Evolutionary conservation across 2,113 vertebrate genomes (phyloP).

Genomic region (Ailuropoda melanoleuca): DNA sequence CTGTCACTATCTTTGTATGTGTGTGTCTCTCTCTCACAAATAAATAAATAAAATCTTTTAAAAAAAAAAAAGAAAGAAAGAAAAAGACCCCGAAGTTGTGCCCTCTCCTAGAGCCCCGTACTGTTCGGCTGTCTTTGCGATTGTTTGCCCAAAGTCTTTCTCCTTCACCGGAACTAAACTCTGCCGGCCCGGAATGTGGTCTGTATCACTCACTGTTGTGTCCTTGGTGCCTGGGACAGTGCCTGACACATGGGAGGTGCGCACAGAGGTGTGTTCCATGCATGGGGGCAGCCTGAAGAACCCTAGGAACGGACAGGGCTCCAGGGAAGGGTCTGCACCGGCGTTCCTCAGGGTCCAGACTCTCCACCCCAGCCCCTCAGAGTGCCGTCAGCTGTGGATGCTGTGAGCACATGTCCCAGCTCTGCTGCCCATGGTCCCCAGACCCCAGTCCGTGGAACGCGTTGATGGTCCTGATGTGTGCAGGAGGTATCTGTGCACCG

Average conservation of each 20-base stretch:
- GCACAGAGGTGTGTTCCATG: not conserved
- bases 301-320: too few species aligned
- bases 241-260: not conserved
- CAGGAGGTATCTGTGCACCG: not conserved
- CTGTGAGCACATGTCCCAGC: not conserved
- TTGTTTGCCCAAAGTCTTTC: not conserved
- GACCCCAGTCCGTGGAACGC: not conserved
- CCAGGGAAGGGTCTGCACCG: fast-evolving
- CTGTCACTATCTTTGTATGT: too few species aligned
- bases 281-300: not conserved
- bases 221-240: not conserved
- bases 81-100: not conserved
- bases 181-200: not conserved
- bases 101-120: not conserved
- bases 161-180: not conserved
- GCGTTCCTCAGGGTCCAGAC: not conserved
- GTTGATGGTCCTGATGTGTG: not conserved
- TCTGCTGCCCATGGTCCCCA: not conserved
- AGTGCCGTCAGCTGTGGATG: not conserved
- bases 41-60: too few species aligned
- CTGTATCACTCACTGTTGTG: not conserved
- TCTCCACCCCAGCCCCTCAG: not conserved
- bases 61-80: too few species aligned
- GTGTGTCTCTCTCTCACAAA: too few species aligned
- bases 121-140: not conserved